Conservation (phyloP, 2,888 invertebrate genomes). For the Nomada flava region DNA sequence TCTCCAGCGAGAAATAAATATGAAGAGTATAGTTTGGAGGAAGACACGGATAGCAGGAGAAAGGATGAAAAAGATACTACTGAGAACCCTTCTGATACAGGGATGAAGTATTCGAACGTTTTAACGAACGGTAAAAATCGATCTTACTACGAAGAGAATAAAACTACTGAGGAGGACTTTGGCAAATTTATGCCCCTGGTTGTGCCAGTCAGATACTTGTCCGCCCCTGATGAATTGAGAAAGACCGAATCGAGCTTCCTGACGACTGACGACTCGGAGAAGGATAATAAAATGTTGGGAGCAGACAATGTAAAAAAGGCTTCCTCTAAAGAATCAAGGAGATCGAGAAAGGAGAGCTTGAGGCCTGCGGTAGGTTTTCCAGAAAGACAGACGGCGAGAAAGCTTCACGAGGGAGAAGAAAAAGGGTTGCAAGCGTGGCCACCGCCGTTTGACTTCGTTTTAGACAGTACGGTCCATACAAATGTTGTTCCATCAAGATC, state of each 20-base stretch:
- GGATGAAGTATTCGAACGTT: background rate
- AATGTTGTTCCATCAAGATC: conserved; percentile 35
- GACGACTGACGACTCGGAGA: background rate
- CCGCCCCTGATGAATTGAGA: conserved; percentile 63
- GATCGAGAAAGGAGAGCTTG: conserved; percentile 38
- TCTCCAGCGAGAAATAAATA: conserved; percentile 71
- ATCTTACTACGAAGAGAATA: background rate
- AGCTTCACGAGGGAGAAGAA: conserved; percentile 72
- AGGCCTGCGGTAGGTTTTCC: conserved; percentile 60
- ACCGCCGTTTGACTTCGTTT: conserved; percentile 77
- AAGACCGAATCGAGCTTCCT: conserved; percentile 9
- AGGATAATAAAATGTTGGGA: background rate
- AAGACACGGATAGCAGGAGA: conserved; percentile 25
- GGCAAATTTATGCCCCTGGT: conserved; percentile 70
- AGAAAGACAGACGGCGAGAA: conserved; percentile 59
- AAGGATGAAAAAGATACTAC: conserved; percentile 14
- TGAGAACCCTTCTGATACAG: conserved; percentile 1
- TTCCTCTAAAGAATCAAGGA: background rate
- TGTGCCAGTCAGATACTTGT: conserved; percentile 74
- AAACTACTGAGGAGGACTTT: conserved; percentile 55
- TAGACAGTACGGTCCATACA: conserved; percentile 73
- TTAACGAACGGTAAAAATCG: background rate
- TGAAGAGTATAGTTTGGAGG: conserved; percentile 78
- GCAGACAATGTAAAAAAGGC: background rate
- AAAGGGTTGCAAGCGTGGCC: conserved; percentile 77